Conservation (phyloP, 2,888 invertebrate species). For the Drosophila robusta region DNA sequence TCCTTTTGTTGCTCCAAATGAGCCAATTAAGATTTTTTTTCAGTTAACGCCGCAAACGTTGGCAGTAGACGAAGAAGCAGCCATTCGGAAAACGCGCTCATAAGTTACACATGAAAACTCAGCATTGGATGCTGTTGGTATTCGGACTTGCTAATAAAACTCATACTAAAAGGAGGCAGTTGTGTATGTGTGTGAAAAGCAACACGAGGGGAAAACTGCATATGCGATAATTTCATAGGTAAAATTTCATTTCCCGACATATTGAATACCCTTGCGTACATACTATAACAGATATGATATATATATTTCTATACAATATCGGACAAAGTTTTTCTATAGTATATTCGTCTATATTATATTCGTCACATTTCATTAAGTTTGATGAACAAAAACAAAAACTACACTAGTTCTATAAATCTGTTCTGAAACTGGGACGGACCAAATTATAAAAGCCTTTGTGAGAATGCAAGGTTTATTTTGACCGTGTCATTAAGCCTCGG, state of each 20-base stretch:
- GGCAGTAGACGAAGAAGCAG: background rate
- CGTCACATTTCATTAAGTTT: too few species aligned
- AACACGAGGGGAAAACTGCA: background rate
- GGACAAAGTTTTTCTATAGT: too few species aligned
- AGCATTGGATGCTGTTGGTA: constrained; percentile 1
- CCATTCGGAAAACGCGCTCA: constrained; percentile 5
- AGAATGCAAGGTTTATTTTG: background rate
- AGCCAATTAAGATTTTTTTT: constrained; percentile 17
- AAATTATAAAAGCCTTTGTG: too few species aligned
- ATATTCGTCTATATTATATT: too few species aligned
- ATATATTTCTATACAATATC: too few species aligned
- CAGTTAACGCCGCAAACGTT: background rate
- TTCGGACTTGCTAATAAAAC: constrained; percentile 17
- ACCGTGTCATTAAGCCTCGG: background rate
- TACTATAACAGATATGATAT: too few species aligned
- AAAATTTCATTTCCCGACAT: background rate
- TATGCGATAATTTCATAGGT: background rate
- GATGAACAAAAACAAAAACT: too few species aligned
- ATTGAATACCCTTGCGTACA: background rate
- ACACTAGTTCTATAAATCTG: too few species aligned
- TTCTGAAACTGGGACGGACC: too few species aligned
- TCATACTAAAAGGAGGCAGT: background rate
- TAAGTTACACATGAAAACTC: constrained; percentile 10
- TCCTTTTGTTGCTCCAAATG: background rate
- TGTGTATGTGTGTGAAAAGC: background rate